Percentiles rank a stretch among this genome's conserved stretches.
Conservation (phyloP, 2,113 vertebrate genomes). For the Elephantulus edwardii region DNA sequence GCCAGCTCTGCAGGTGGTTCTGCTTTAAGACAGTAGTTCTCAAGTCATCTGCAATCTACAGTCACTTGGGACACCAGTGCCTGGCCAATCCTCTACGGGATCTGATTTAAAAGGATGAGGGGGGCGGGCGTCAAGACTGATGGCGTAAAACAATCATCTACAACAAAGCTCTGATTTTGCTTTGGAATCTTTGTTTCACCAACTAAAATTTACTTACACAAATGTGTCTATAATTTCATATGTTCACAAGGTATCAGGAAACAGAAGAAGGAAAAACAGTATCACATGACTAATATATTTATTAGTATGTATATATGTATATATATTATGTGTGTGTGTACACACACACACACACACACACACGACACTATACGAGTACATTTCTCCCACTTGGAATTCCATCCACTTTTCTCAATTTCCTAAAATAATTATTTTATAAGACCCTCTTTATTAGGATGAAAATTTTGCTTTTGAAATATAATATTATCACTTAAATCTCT, state of each 20-base stretch:
- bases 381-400: conserved; percentile 44
- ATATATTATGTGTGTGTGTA: too few species aligned
- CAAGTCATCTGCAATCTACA: neutral
- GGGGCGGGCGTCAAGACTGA: neutral
- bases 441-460: conserved; percentile 54
- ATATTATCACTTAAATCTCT: conserved; percentile 18
- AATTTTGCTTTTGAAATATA: conserved; percentile 41
- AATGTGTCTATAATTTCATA: neutral
- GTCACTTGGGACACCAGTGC: neutral
- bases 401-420: conserved; percentile 32
- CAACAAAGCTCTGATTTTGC: neutral
- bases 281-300: conserved; percentile 33
- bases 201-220: neutral
- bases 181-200: neutral
- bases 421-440: conserved; percentile 59
- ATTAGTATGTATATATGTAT: too few species aligned
- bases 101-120: neutral
- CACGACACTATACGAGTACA: conserved; percentile 41
- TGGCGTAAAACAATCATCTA: neutral
- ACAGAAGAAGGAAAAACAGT: conserved; percentile 47
- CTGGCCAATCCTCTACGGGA: neutral
- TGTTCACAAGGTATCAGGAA: conserved; percentile 40
- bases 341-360: too few species aligned
- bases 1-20: neutral
- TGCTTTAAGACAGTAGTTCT: neutral